Conservation (phyloP, 1,140 invertebrate species). For the Drosophila cardini region DNA sequence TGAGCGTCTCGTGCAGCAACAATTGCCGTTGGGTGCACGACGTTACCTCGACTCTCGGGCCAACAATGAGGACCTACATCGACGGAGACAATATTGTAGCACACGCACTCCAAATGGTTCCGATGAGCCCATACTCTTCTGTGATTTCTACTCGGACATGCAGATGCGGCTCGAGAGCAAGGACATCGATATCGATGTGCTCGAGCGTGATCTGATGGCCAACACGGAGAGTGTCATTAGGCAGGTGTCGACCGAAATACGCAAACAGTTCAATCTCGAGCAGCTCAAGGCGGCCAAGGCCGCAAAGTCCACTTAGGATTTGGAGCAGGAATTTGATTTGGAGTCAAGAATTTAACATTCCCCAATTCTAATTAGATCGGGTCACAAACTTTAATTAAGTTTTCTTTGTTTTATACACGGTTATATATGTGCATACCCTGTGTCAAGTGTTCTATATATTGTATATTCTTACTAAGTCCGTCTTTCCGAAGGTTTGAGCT, state of each 20-base stretch:
- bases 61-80: slow-evolving; percentile 71
- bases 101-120: slow-evolving; percentile 67
- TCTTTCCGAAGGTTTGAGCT: too few species aligned
- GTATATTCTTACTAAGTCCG: too few species aligned
- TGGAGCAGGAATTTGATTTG: not conserved
- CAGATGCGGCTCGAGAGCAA: slow-evolving; percentile 83
- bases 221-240: slow-evolving; percentile 77
- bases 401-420: slow-evolving; percentile 57
- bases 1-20: slow-evolving; percentile 77
- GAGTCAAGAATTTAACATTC: slow-evolving; percentile 44
- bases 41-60: slow-evolving; percentile 51
- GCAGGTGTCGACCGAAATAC: slow-evolving; percentile 74
- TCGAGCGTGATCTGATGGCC: slow-evolving; percentile 76
- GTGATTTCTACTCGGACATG: slow-evolving; percentile 83
- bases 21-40: slow-evolving; percentile 68
- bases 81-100: slow-evolving; percentile 81
- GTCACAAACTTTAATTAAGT: slow-evolving; percentile 54
- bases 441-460: too few species aligned
- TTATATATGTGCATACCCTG: not conserved
- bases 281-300: slow-evolving; percentile 75
- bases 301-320: slow-evolving; percentile 60
- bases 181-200: slow-evolving; percentile 76
- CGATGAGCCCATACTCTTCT: slow-evolving; percentile 83
- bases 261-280: slow-evolving; percentile 75
- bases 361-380: slow-evolving; percentile 29